Evolutionary conservation across 1,140 invertebrate species (phyloP).

Genomic region (Drosophila funebris): DNA sequence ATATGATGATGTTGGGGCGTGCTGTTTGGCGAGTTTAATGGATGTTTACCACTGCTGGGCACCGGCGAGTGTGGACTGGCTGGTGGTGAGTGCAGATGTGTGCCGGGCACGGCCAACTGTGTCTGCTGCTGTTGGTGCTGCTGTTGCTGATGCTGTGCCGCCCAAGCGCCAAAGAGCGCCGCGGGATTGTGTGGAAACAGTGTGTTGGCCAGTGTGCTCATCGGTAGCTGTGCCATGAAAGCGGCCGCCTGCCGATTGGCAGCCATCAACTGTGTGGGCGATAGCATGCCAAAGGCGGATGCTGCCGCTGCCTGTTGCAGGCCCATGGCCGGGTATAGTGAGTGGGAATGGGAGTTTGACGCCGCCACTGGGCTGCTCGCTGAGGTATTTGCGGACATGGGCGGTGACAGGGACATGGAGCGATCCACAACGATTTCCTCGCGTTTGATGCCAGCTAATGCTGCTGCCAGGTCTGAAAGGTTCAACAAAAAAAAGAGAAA

Average conservation of each 20-base stretch:
- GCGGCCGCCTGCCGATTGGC: constrained; percentile 85
- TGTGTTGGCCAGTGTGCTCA: constrained; percentile 75
- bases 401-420: constrained; percentile 77
- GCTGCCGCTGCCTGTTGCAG: constrained; percentile 83
- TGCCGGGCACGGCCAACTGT: constrained; percentile 68
- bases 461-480: constrained; percentile 83
- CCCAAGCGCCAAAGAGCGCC: constrained; percentile 85
- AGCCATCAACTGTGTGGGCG: constrained; percentile 85
- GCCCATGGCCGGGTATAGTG: constrained; percentile 80
- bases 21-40: constrained; percentile 62
- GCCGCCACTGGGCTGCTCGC: constrained; percentile 62
- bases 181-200: constrained; percentile 85
- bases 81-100: constrained; percentile 75
- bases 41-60: constrained; percentile 61
- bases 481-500: constrained; percentile 27
- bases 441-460: constrained; percentile 83
- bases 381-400: constrained; percentile 79
- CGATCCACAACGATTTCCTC: constrained; percentile 81
- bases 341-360: constrained; percentile 17
- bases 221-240: constrained; percentile 80
- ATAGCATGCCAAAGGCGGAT: constrained; percentile 84
- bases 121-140: constrained; percentile 72
- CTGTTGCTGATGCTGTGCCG: constrained; percentile 67
- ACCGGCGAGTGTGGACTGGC: constrained; percentile 75
- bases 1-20: constrained; percentile 57